These are phyloP conservation scores for Heliconius hermathena DNA, from an alignment of 1,140 invertebrate genomes.

Conservation along the genomic window DNA sequence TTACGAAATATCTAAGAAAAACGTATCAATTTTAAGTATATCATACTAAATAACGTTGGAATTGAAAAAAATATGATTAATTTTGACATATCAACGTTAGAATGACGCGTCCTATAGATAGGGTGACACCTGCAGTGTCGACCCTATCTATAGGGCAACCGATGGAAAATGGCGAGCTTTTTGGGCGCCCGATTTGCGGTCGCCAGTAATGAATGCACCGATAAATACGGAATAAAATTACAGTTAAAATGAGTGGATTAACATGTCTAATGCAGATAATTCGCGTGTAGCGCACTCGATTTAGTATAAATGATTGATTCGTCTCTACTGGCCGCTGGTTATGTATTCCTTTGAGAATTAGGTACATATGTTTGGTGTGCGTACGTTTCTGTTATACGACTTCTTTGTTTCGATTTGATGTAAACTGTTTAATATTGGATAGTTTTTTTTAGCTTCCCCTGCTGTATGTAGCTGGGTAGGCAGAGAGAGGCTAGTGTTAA, in stretches of 20 bases:
- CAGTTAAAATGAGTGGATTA: slow-evolving; percentile 82
- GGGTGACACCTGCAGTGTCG: not conserved
- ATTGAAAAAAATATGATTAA: not conserved
- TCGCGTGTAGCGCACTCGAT: slow-evolving; percentile 74
- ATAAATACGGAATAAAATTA: slow-evolving; percentile 82
- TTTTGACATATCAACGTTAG: not conserved
- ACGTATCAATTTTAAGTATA: not conserved
- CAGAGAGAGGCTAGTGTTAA: too few relatives aligned
- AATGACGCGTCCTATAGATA: not conserved
- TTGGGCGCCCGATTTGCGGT: slow-evolving; percentile 79
- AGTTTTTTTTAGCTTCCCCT: not conserved
- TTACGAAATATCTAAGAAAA: not conserved
- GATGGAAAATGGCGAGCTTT: slow-evolving; percentile 76
- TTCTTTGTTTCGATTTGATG: not conserved
- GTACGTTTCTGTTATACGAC: not conserved
- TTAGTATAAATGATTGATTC: slow-evolving; percentile 77
- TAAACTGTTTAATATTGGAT: not conserved
- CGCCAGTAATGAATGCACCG: slow-evolving; percentile 79
- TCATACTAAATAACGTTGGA: not conserved
- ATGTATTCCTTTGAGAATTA: slow-evolving; percentile 52
- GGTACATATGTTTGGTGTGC: not conserved
- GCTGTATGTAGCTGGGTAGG: too few relatives aligned
- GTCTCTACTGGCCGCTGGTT: slow-evolving; percentile 45
- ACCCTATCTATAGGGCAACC: slow-evolving; percentile 24
- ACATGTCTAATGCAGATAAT: slow-evolving; percentile 82